Percentiles rank a stretch among this genome's conserved stretches.
Conservation (phyloP, 2,797 vertebrate genomes). For the Scolopax bukidnonensis region DNA sequence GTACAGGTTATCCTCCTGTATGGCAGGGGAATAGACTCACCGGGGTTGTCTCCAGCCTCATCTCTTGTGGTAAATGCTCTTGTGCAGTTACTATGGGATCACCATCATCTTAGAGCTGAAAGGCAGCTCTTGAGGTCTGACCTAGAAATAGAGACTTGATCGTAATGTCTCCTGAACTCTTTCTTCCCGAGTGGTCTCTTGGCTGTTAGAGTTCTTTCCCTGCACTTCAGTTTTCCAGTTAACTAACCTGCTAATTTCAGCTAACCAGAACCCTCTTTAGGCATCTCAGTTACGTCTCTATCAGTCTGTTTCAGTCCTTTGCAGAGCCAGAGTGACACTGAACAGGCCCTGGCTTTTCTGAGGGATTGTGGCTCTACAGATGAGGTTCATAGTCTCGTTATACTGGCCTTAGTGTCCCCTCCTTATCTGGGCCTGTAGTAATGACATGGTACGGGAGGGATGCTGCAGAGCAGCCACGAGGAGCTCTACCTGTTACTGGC, state of each 20-base stretch:
- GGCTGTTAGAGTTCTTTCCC: neutral
- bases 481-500: neutral
- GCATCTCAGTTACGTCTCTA: neutral
- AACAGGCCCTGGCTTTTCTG: neutral
- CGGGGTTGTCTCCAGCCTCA: neutral
- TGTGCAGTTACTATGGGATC: neutral
- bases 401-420: neutral
- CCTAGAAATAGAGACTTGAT: neutral
- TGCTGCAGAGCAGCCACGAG: fast-evolving
- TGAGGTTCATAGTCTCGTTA: fast-evolving
- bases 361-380: neutral
- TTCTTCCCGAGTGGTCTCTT: neutral
- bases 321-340: neutral
- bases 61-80: neutral
- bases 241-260: neutral
- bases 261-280: neutral
- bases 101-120: neutral
- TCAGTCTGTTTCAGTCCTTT: neutral
- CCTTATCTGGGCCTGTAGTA: neutral
- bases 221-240: neutral
- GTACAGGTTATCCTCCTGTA: neutral
- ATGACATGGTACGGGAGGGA: neutral
- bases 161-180: neutral
- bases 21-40: neutral
- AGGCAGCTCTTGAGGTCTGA: neutral